A percentile compares a stretch with the other conserved stretches of the same genome.
phyloP scores from a whole-genome alignment of 1,140 invertebrate species.

The Zaprionus davidi region DNA sequence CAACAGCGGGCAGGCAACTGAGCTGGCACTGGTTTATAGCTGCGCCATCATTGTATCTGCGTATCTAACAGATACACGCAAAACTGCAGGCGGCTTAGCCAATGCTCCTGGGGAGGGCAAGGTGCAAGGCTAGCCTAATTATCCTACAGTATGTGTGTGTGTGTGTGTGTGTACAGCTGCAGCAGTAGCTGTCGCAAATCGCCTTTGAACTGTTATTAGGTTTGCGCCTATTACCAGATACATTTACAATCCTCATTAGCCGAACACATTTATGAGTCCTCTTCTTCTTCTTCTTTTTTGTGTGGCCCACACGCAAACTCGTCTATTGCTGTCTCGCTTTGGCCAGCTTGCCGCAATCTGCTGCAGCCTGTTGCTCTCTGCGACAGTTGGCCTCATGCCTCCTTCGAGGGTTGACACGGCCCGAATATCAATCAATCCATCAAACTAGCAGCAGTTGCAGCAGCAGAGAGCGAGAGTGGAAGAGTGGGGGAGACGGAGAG shows the following conservation, averaged over 20 bases:
- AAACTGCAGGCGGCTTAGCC: conserved; percentile 21
- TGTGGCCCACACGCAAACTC: conserved; percentile 33
- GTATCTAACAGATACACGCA: conserved; percentile 43
- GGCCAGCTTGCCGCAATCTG: conserved; percentile 35
- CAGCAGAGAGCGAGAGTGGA: background rate
- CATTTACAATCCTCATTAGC: conserved; percentile 42
- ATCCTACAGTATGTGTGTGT: conserved; percentile 16
- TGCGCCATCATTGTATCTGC: background rate
- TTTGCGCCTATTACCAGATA: conserved; percentile 29
- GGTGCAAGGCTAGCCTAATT: conserved; percentile 52
- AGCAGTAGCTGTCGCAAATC: conserved; percentile 37
- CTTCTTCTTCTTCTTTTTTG: too few species aligned
- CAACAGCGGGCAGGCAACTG: background rate
- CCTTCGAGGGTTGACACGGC: conserved; percentile 2
- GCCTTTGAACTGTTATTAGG: conserved; percentile 50
- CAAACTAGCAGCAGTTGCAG: conserved; percentile 19
- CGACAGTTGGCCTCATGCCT: conserved; percentile 54
- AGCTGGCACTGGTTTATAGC: too few species aligned
- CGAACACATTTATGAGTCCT: conserved; percentile 18
- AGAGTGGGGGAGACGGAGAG: too few species aligned
- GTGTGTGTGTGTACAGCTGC: conserved; percentile 4
- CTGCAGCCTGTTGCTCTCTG: conserved; percentile 40
- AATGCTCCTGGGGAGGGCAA: conserved; percentile 25
- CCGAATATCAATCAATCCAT: conserved; percentile 61
- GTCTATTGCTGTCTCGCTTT: conserved; percentile 1